Evolutionary conservation across 2,888 invertebrate species (phyloP).

Genomic region (Hanleya hanleyi): DNA sequence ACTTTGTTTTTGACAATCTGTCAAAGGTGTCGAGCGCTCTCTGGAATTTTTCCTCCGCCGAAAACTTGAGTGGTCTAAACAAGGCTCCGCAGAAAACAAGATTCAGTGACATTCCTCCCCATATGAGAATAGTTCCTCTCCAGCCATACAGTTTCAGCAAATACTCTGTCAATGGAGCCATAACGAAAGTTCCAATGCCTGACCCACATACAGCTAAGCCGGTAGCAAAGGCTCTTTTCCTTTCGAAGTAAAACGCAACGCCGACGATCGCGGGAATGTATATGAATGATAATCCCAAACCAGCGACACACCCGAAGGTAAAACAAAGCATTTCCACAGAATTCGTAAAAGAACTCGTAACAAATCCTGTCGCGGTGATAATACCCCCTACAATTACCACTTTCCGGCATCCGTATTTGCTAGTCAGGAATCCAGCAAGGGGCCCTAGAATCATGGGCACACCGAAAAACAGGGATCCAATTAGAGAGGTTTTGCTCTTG

Average conservation of each 20-base stretch:
- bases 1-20: constrained; percentile 50
- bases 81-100: constrained; percentile 68
- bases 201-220: constrained; percentile 72
- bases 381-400: constrained; percentile 68
- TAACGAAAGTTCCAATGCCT: constrained; percentile 71
- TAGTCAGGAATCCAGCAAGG: constrained; percentile 67
- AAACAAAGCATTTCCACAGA: constrained; percentile 67
- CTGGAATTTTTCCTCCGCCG: constrained; percentile 49
- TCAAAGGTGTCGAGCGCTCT: constrained; percentile 59
- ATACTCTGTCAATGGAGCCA: constrained; percentile 68
- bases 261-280: constrained; percentile 72
- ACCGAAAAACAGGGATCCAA: constrained; percentile 92
- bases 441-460: constrained; percentile 83
- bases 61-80: constrained; percentile 64
- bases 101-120: constrained; percentile 67
- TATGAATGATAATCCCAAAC: constrained; percentile 70
- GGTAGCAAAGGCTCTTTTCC: constrained; percentile 71
- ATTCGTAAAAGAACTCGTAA: constrained; percentile 62
- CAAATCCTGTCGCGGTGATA: constrained; percentile 65
- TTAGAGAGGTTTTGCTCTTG: constrained; percentile 91
- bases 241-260: constrained; percentile 73
- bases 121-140: constrained; percentile 69
- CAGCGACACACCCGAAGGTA: constrained; percentile 70
- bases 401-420: constrained; percentile 69
- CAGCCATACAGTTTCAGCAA: constrained; percentile 68